These are phyloP conservation scores for Miniopterus natalensis DNA, from an alignment of 2,113 vertebrate genomes.

Conservation along the genomic window DNA sequence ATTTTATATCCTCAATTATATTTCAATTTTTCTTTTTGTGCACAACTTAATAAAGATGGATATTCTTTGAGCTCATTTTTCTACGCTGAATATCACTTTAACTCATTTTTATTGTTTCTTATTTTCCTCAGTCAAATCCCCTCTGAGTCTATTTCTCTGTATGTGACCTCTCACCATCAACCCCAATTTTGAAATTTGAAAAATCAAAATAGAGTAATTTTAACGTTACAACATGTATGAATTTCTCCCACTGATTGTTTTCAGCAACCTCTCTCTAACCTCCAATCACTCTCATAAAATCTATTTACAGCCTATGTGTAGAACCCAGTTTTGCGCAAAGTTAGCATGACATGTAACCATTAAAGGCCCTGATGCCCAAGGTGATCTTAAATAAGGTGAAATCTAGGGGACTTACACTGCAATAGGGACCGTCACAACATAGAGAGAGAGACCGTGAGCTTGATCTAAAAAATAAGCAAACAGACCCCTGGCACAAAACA, in stretches of 20 bases:
- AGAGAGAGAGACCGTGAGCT: background rate
- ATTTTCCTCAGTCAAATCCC: background rate
- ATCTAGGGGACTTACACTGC: background rate
- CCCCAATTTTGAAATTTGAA: background rate
- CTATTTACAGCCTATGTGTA: background rate
- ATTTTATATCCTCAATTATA: background rate
- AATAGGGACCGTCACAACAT: background rate
- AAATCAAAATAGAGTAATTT: background rate
- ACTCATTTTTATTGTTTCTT: background rate
- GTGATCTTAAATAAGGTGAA: background rate
- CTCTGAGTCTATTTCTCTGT: background rate
- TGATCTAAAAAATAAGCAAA: background rate
- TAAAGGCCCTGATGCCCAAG: background rate
- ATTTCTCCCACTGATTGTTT: slow-evolving; percentile 1
- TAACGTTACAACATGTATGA: background rate
- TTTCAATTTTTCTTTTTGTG: background rate
- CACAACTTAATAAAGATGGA: background rate
- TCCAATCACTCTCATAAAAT: background rate
- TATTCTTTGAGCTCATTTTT: background rate
- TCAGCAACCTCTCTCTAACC: slow-evolving; percentile 15
- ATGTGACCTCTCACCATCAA: background rate
- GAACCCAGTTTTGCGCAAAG: background rate
- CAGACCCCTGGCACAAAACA: no score
- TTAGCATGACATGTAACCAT: background rate
- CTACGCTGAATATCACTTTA: background rate